Base-by-base conservation (phyloP, 1,140 invertebrate species). In the Spodoptera litura region DNA sequence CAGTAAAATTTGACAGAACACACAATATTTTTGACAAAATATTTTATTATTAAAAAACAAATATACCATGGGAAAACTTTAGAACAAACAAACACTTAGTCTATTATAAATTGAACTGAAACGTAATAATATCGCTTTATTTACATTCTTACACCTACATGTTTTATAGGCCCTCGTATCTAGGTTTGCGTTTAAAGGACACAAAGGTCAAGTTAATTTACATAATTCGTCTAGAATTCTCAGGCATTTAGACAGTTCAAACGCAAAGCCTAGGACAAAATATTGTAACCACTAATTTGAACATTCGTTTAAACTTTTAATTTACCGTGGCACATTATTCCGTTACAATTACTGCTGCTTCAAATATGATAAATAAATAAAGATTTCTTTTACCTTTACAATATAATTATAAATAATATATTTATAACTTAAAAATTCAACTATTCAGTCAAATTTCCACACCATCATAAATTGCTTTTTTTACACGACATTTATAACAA, bases 11-110 rank as follows among this genome's bases (percentile, higher is more conserved):
- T 8, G 4, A 44, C 38, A 44, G 59, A 59, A 73, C 20, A 72
- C 70, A 73, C 56, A 49, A 9, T 58, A 44, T 44, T 68, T 68
- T 81, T 81, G 53, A 52, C 56, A 77, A 71, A 83, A 79, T 64
- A 75, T 71, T 79, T 83, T 79, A 79, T 79, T 81, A 79, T 78
- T 70, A 72, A 83, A 71, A 71, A 77, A 81, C 73, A 70, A 55
- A 83, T 78, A 70, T 35, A 68, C 53, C 71, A 62, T 55, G 61
- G 62, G 70, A 80, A 64, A 77, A 79, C 78, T 73, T 79, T 73
- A 44, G 79, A 83, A 80, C 74, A 83, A 83, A 81, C 79, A 70
- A 83, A 83, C 79, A 81, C 82, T 73, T 73, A 73, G 12, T 64
- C 61, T 55, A 59, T 55, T 58, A 73, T 73, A 44, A 35, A 73